These are phyloP conservation scores for Sebastes trivittatus DNA, from an alignment of 2,797 vertebrate genomes.

Conservation along the genomic window DNA sequence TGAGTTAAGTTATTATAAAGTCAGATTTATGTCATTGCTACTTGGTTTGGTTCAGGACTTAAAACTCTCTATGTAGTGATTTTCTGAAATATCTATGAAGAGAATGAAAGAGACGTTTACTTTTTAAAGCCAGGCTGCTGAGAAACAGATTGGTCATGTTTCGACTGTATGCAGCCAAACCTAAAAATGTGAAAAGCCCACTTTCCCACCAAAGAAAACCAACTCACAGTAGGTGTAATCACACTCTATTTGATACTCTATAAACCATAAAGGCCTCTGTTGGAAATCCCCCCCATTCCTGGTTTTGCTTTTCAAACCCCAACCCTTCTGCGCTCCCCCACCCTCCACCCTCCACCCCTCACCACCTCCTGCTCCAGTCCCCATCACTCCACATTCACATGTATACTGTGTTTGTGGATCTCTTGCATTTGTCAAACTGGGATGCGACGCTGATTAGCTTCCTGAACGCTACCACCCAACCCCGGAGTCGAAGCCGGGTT, in stretches of 20 bases:
- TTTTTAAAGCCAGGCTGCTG: neutral
- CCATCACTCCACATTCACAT: slow-evolving; percentile 35
- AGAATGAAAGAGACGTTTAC: neutral
- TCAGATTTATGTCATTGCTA: neutral
- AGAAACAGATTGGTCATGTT: slow-evolving; percentile 14
- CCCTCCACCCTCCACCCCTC: neutral
- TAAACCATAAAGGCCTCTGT: slow-evolving; percentile 41
- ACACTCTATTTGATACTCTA: slow-evolving; percentile 28
- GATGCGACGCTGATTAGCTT: slow-evolving; percentile 79
- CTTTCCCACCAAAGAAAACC: slow-evolving; percentile 44
- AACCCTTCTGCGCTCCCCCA: slow-evolving; percentile 21
- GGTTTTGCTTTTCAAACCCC: slow-evolving; percentile 50
- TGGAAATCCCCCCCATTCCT: slow-evolving; percentile 63
- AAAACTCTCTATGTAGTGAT: neutral
- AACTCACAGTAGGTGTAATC: slow-evolving; percentile 33
- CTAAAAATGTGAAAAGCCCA: slow-evolving; percentile 22
- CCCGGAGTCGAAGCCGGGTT: slow-evolving; percentile 43
- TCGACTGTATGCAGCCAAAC: slow-evolving; percentile 3
- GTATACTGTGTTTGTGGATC: slow-evolving; percentile 16
- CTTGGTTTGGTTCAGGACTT: neutral
- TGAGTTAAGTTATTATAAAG: neutral
- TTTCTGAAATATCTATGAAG: neutral
- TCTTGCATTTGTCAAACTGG: slow-evolving; percentile 40
- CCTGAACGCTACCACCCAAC: slow-evolving; percentile 66
- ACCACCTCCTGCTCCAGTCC: slow-evolving; percentile 25